phyloP scores from a whole-genome alignment of 2,888 invertebrate species.

The Alcis repandata region DNA sequence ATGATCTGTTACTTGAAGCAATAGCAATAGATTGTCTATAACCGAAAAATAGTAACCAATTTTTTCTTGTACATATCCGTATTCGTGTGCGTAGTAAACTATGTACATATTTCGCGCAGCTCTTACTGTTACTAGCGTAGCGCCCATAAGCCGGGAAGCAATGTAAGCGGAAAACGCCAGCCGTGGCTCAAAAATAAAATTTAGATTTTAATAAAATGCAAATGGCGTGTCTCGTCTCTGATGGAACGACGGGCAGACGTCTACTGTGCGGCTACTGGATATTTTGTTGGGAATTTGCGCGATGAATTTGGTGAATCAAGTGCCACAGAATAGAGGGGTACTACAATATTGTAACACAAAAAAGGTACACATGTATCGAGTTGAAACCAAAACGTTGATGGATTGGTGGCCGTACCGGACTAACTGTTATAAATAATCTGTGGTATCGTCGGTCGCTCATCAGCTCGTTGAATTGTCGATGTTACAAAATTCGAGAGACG shows the following conservation, averaged over 20 bases:
- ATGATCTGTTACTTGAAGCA: too few relatives aligned
- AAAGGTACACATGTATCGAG: not conserved
- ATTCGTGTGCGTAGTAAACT: not conserved
- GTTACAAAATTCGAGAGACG: too few relatives aligned
- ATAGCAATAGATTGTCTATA: too few relatives aligned
- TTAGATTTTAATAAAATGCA: slow-evolving; percentile 85
- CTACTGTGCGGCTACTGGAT: slow-evolving; percentile 26
- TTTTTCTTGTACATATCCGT: not conserved
- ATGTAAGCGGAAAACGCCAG: slow-evolving; percentile 50
- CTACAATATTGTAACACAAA: not conserved
- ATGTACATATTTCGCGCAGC: not conserved
- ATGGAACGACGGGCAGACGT: slow-evolving; percentile 57
- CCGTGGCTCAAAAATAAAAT: slow-evolving; percentile 73
- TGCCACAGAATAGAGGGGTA: not conserved
- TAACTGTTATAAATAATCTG: too few relatives aligned
- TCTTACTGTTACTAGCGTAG: slow-evolving; percentile 17
- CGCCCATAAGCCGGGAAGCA: slow-evolving; percentile 41
- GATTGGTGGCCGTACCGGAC: too few relatives aligned
- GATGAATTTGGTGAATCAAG: slow-evolving; percentile 14
- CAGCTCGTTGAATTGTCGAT: too few relatives aligned
- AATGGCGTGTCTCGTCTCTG: slow-evolving; percentile 70
- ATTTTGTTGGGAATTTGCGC: slow-evolving; percentile 22
- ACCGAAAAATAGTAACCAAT: too few relatives aligned
- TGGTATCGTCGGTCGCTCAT: too few relatives aligned
- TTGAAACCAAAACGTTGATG: too few relatives aligned